Percentiles rank a stretch among this genome's conserved stretches.
Conservation (phyloP, 1,140 invertebrate genomes). For the Nasonia giraulti region DNA sequence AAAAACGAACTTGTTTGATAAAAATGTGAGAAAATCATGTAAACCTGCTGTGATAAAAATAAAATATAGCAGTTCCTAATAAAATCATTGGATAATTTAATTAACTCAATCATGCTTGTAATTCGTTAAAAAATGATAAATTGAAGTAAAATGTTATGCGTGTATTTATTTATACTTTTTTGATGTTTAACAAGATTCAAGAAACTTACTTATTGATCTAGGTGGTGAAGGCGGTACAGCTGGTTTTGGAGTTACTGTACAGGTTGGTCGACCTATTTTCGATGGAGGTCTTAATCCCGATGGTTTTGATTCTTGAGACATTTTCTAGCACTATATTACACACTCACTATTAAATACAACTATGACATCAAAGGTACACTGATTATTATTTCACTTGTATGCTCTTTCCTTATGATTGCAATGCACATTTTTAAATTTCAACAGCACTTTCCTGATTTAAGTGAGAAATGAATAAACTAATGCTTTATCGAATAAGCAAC, state of each 20-base stretch:
- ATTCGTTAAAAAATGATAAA: too few species aligned
- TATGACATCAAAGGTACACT: conserved; percentile 28
- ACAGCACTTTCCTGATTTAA: not conserved
- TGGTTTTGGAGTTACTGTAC: conserved; percentile 76
- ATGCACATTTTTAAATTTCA: conserved; percentile 29
- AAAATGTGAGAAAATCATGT: too few species aligned
- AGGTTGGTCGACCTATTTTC: conserved; percentile 78
- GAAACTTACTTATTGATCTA: conserved; percentile 66
- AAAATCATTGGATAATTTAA: too few species aligned
- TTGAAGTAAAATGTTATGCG: too few species aligned
- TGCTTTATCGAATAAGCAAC: not conserved
- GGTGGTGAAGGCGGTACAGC: conserved; percentile 76
- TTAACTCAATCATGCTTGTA: too few species aligned
- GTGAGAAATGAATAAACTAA: not conserved
- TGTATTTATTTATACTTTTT: not conserved
- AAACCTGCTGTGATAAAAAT: too few species aligned
- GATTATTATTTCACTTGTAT: conserved; percentile 27
- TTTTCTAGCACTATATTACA: conserved; percentile 49
- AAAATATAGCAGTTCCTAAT: too few species aligned
- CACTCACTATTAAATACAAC: conserved; percentile 38
- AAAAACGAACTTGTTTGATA: too few species aligned
- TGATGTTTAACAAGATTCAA: not conserved
- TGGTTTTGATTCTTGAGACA: conserved; percentile 60
- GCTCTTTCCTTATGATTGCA: not conserved
- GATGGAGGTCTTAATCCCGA: conserved; percentile 78